phyloP scores from a whole-genome alignment of 2,113 vertebrate species.

The Calidris pygmaea region DNA sequence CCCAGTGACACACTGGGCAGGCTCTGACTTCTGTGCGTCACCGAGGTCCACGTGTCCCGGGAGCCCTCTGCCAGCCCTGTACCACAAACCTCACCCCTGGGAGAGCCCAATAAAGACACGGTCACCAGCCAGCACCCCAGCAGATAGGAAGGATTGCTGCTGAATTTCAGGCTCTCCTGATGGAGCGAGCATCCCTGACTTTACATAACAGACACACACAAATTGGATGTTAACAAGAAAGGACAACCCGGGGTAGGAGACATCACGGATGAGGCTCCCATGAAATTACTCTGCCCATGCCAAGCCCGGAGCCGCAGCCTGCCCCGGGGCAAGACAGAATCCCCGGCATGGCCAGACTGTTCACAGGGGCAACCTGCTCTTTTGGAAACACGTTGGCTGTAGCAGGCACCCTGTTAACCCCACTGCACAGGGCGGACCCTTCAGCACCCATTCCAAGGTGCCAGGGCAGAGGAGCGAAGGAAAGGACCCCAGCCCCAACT shows the following conservation, averaged over 20 bases:
- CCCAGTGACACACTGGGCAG: not conserved
- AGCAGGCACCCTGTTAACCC: not conserved
- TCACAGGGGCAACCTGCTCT: not conserved
- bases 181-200: not conserved
- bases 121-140: not conserved
- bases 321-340: not conserved
- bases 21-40: not conserved
- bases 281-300: accelerated
- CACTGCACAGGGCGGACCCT: not conserved
- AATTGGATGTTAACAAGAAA: not conserved
- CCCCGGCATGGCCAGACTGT: accelerated
- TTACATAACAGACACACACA: not conserved
- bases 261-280: accelerated
- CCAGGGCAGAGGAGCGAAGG: accelerated
- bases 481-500: no score
- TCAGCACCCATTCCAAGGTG: accelerated
- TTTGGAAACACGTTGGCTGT: accelerated
- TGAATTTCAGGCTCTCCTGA: not conserved
- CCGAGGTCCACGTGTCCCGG: accelerated
- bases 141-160: not conserved
- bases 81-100: not conserved
- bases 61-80: not conserved
- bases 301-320: not conserved
- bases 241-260: not conserved
- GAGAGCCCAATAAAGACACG: accelerated